Base-by-base conservation (phyloP, 2,888 invertebrate genomes). In the Lamproptera curius region DNA sequence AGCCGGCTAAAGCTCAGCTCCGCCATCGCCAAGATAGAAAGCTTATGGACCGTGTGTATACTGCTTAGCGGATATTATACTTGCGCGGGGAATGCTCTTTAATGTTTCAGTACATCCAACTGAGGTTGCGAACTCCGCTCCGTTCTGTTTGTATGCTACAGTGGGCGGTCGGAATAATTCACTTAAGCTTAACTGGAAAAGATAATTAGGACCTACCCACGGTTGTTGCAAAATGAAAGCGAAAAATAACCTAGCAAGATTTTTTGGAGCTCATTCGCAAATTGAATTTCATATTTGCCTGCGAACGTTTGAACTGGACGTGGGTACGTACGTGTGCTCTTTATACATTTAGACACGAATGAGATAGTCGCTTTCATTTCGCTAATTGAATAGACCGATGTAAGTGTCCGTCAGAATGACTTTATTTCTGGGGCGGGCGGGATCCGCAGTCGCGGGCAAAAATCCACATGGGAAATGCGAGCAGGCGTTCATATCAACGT, bases 161-260 rank as follows among this genome's bases (percentile, higher is more conserved):
- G 82, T 85, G 85, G 86, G 83, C 80, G 78, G 73, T 81, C 70
- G 73, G 76, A 85, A 85, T 87, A 87, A 87, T 87, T 87, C 85
- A 86, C 83, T 85, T 85, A 85, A 85, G 84, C 84, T 87, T 85
- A 85, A 87, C 86, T 81, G 83, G 82, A 75, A 84, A 85, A 85
- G 86, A 87, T 86, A 86, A 87, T 87, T 87, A 85, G 86, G 85
- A 86, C 85, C 84, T 84, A 31, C 83, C 83, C 85, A 75, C 69
- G 76, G 81, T 80, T 82, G 82, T 84, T 85, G 86, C 84, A 85
- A 84, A 86, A 86, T 79, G 84, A 85, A 85, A 76, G 77, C 81
- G 75, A 83, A 83, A 84, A 86, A 83, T 77, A 79, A 76, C 78
- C 73, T 76, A 62, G 76, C n/a, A n/a, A 75, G 75, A 82, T 84